These are phyloP conservation scores for Myotis brandtii DNA, from an alignment of 2,113 vertebrate species.

Conservation along the genomic window DNA sequence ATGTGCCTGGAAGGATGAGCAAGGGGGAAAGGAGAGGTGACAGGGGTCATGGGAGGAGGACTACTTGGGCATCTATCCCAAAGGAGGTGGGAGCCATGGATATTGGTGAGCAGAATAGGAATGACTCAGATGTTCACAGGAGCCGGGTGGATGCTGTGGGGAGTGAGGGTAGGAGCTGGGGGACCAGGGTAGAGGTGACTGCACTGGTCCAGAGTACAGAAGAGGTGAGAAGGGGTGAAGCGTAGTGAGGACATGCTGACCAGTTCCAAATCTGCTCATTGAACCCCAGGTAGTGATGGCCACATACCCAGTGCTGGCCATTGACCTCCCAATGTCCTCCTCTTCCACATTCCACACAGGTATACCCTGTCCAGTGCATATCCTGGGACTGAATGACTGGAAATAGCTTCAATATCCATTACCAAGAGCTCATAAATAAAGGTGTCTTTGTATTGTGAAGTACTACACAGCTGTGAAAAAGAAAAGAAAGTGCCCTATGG, in stretches of 20 bases:
- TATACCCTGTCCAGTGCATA: not conserved
- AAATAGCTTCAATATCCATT: not conserved
- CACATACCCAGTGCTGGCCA: not conserved
- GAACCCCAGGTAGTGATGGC: not conserved
- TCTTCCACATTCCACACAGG: not conserved
- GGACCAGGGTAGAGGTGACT: not conserved
- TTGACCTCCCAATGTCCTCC: not conserved
- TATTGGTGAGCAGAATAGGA: not conserved
- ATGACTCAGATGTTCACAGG: not conserved
- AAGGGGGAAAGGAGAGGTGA: not conserved
- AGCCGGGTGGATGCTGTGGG: fast-evolving
- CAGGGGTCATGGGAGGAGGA: not conserved
- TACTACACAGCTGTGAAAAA: not conserved
- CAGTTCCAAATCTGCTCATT: not conserved
- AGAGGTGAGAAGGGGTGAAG: not conserved
- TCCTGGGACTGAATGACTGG: not conserved
- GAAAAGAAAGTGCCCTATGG: not conserved
- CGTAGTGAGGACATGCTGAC: not conserved
- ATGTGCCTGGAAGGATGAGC: not conserved
- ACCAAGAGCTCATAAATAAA: not conserved
- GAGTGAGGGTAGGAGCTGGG: no score
- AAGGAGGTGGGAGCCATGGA: not conserved
- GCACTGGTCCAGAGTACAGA: not conserved
- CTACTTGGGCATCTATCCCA: not conserved
- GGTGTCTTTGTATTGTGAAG: not conserved